A percentile compares a stretch with the other conserved stretches of the same genome.
Conservation (phyloP, 1,140 invertebrate species). For the Drosophila ananassae region DNA sequence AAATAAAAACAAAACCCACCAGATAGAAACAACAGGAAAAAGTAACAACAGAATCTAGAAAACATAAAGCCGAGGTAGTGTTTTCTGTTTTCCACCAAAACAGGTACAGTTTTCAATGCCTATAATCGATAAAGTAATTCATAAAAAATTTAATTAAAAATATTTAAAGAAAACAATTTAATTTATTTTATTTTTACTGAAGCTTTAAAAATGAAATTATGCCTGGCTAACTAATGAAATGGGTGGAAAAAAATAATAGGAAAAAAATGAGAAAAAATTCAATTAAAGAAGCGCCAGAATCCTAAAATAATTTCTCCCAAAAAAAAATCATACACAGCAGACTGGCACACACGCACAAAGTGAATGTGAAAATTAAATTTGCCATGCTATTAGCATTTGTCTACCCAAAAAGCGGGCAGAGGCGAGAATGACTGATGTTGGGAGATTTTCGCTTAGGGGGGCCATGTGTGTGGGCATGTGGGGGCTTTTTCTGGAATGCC, state of each 20-base stretch:
- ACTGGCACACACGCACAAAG: constrained; percentile 32
- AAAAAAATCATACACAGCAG: constrained; percentile 13
- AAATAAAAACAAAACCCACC: constrained; percentile 48
- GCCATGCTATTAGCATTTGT: constrained; percentile 54
- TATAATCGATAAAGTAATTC: neutral
- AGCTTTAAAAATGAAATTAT: constrained; percentile 53
- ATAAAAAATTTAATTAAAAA: neutral
- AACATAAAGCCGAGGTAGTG: constrained; percentile 44
- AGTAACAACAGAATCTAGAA: constrained; percentile 30
- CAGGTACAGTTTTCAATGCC: neutral
- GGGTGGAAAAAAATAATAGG: constrained; percentile 13
- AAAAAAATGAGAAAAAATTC: constrained; percentile 17
- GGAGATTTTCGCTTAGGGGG: neutral
- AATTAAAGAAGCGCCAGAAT: constrained; percentile 35
- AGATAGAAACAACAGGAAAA: constrained; percentile 32
- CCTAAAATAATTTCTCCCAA: constrained; percentile 19
- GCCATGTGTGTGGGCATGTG: neutral
- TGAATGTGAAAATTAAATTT: constrained; percentile 69
- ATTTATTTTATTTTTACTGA: neutral
- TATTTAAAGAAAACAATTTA: neutral
- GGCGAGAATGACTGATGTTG: constrained; percentile 17
- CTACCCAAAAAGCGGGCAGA: constrained; percentile 28
- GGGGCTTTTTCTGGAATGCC: neutral
- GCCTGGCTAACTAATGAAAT: constrained; percentile 54
- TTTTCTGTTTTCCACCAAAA: neutral